A percentile compares a stretch with the other conserved stretches of the same genome.
These are phyloP conservation scores for Tenebrio molitor DNA, from an alignment of 1,140 invertebrate genomes.

Conservation along the genomic window DNA sequence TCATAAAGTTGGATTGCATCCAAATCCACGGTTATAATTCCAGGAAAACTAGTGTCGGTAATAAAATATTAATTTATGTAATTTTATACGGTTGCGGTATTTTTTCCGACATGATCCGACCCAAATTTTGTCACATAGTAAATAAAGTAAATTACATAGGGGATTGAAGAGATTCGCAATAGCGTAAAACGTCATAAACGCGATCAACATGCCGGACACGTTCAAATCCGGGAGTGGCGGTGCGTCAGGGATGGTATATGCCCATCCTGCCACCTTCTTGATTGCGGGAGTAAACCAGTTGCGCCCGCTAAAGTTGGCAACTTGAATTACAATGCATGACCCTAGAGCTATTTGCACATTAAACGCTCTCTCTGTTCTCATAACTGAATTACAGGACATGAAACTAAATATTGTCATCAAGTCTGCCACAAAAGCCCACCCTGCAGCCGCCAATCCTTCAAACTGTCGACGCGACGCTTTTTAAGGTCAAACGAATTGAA, in stretches of 20 bases:
- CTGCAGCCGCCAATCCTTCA: not conserved
- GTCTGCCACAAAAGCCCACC: not conserved
- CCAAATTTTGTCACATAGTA: no score
- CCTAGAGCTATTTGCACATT: conserved; percentile 38
- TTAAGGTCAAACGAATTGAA: conserved; percentile 10
- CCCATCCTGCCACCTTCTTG: conserved; percentile 9
- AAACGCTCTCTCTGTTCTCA: conserved; percentile 38
- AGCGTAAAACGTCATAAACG: conserved; percentile 37
- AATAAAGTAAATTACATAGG: conserved; percentile 1
- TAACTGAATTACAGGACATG: conserved; percentile 45
- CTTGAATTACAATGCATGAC: conserved; percentile 39
- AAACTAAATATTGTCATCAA: conserved; percentile 24
- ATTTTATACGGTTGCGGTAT: not conserved
- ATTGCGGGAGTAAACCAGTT: conserved; percentile 42
- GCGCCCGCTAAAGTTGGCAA: conserved; percentile 22
- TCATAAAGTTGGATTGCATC: no score
- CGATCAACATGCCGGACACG: conserved; percentile 11
- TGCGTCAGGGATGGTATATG: not conserved
- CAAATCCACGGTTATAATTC: no score
- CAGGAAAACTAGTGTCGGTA: no score
- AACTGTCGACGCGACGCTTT: conserved; percentile 13
- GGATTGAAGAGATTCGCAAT: conserved; percentile 15
- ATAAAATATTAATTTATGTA: no score
- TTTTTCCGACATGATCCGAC: no score
- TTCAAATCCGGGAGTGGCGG: conserved; percentile 24